Percentiles rank a stretch among this genome's conserved stretches.
phyloP scores from a whole-genome alignment of 2,888 invertebrate species.

The Ellobium chinense region DNA sequence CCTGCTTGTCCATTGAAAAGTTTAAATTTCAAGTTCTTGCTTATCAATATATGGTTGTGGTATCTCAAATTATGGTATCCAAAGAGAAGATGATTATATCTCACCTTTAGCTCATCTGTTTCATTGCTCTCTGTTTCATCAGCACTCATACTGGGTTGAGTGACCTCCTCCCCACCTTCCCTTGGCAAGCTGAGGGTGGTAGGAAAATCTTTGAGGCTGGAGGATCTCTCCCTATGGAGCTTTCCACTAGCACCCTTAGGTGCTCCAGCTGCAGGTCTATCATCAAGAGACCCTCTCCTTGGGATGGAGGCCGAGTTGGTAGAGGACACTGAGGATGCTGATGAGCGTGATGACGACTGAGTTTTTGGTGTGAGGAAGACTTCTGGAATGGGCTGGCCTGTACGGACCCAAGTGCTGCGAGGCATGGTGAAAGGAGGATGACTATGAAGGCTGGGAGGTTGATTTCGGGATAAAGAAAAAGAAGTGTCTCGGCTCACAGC shows the following conservation, averaged over 20 bases:
- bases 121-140: constrained; percentile 68
- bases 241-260: constrained; percentile 46
- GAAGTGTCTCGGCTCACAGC: constrained; percentile 37
- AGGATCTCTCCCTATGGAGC: constrained; percentile 64
- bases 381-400: constrained; percentile 43
- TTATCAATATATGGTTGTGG: too few species aligned
- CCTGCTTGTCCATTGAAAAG: too few species aligned
- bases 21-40: too few species aligned
- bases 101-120: constrained; percentile 78
- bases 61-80: too few species aligned
- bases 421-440: constrained; percentile 64
- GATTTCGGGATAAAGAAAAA: constrained; percentile 41
- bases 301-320: constrained; percentile 32
- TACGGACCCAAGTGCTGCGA: constrained; percentile 55
- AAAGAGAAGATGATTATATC: too few species aligned
- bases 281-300: constrained; percentile 61
- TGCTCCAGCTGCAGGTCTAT: constrained; percentile 51
- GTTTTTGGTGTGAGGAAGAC: constrained; percentile 44
- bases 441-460: constrained; percentile 51
- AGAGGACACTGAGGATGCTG: constrained; percentile 47
- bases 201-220: constrained; percentile 69
- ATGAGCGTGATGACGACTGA: constrained; percentile 10
- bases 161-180: constrained; percentile 38
- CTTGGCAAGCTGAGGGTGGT: constrained; percentile 62
- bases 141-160: constrained; percentile 43